Conservation (phyloP, 1,140 invertebrate genomes). For the Leguminivora glycinivorella region DNA sequence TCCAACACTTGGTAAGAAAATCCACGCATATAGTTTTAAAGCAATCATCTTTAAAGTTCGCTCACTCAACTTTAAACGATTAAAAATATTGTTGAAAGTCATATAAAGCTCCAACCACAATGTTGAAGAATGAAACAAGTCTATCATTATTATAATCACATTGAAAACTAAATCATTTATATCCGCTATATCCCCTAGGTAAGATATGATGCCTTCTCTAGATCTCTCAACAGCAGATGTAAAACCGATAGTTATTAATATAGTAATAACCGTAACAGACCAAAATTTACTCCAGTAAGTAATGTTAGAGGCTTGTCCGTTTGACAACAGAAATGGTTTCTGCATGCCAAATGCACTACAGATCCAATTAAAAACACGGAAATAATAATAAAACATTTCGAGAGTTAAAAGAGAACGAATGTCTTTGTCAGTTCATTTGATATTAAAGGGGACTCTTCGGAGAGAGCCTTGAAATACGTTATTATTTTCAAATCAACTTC, state of each 20-base stretch:
- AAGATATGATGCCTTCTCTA: neutral
- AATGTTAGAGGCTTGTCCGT: conserved; percentile 11
- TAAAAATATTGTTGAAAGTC: conserved; percentile 41
- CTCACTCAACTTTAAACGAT: conserved; percentile 40
- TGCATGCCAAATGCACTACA: conserved; percentile 47
- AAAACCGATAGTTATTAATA: conserved; percentile 32
- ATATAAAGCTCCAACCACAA: conserved; percentile 40
- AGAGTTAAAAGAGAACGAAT: neutral
- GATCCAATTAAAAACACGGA: conserved; percentile 46
- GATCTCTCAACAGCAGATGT: neutral
- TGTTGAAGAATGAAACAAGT: conserved; percentile 38
- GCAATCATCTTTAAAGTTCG: conserved; percentile 44
- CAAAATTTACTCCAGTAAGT: conserved; percentile 35
- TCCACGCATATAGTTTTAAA: conserved; percentile 48
- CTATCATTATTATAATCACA: conserved; percentile 44
- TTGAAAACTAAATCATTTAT: conserved; percentile 51
- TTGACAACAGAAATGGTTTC: conserved; percentile 41
- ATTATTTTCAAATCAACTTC: conserved; percentile 24
- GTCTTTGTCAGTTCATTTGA: neutral
- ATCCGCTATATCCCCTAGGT: conserved; percentile 33
- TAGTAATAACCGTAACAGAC: conserved; percentile 35
- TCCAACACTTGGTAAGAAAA: conserved; percentile 34
- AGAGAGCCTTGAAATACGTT: neutral
- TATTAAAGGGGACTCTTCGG: neutral
- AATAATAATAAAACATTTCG: conserved; percentile 57